Evolutionary conservation across 2,888 invertebrate genomes (phyloP).

Genomic region (Callyntrura guangdongensis): DNA sequence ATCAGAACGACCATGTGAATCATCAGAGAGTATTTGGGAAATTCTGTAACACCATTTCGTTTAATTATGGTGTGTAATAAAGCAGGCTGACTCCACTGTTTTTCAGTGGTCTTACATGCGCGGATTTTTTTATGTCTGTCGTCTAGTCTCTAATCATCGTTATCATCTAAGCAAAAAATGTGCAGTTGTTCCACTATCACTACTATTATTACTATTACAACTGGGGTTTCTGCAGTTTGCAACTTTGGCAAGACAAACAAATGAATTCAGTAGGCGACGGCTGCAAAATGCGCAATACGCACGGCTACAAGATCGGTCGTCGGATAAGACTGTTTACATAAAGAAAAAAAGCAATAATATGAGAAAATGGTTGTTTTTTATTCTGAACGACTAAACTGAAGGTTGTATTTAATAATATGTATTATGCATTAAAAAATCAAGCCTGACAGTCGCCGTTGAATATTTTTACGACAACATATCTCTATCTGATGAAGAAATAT

Average conservation of each 20-base stretch:
- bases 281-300: too few relatives aligned
- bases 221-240: slow-evolving; percentile 2
- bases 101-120: neutral
- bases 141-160: neutral
- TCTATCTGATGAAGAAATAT: too few relatives aligned
- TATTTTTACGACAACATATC: too few relatives aligned
- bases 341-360: too few relatives aligned
- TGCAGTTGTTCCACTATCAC: neutral
- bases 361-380: too few relatives aligned
- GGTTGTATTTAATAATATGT: too few relatives aligned
- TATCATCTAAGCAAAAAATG: neutral
- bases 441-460: too few relatives aligned
- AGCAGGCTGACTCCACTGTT: neutral
- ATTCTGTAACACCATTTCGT: slow-evolving; percentile 36
- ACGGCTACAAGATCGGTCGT: too few relatives aligned
- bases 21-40: slow-evolving; percentile 18
- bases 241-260: neutral
- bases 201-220: neutral
- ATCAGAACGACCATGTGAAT: slow-evolving; percentile 15
- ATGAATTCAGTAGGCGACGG: too few relatives aligned
- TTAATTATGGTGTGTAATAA: neutral
- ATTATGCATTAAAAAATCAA: too few relatives aligned
- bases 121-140: neutral
- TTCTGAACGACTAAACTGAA: too few relatives aligned
- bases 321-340: too few relatives aligned